Conservation (phyloP, 2,797 vertebrate species). For the Sebastolobus altivelis region DNA sequence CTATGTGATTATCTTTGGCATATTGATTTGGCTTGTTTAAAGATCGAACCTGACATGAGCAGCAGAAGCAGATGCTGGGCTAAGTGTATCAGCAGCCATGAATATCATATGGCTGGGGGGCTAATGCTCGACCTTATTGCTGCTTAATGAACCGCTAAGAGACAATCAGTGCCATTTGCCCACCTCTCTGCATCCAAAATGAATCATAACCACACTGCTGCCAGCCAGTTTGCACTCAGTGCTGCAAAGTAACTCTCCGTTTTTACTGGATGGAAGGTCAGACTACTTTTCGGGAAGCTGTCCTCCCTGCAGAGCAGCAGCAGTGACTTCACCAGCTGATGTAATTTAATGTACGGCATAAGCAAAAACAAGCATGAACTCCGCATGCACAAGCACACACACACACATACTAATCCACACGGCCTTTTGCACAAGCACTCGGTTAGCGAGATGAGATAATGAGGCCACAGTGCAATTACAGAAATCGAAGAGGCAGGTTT, state of each 20-base stretch:
- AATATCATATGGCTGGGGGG: conserved; percentile 67
- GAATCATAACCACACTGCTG: conserved; percentile 48
- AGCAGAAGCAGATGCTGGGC: conserved; percentile 70
- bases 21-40: conserved; percentile 73
- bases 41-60: conserved; percentile 60
- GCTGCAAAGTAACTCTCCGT: conserved; percentile 23
- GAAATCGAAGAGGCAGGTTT: conserved; percentile 80
- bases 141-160: conserved; percentile 76
- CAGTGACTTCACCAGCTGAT: conserved; percentile 46
- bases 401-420: conserved; percentile 18
- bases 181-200: conserved; percentile 53
- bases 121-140: conserved; percentile 72
- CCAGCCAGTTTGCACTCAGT: conserved; percentile 38
- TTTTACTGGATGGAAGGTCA: conserved; percentile 52
- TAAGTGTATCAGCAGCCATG: conserved; percentile 79
- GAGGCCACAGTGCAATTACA: conserved; percentile 78
- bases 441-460: conserved; percentile 67
- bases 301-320: conserved; percentile 45
- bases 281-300: conserved; percentile 40
- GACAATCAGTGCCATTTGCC: conserved; percentile 71
- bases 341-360: conserved; percentile 65
- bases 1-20: conserved; percentile 57
- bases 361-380: conserved; percentile 64
- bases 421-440: conserved; percentile 38
- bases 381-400: not conserved